phyloP scores from a whole-genome alignment of 2,888 invertebrate genomes.

The Trichopria drosophilae region DNA sequence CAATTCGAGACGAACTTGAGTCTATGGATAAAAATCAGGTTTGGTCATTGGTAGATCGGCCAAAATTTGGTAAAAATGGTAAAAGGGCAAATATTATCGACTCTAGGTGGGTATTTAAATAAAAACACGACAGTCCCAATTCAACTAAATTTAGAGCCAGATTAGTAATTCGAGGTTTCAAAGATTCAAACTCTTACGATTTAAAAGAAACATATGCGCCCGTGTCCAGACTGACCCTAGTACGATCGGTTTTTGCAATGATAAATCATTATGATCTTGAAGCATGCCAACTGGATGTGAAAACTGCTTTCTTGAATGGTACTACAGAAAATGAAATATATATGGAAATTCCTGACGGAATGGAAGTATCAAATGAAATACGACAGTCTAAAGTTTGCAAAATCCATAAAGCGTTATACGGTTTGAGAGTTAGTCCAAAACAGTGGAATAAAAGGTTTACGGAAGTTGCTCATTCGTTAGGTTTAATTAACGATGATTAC shows the following conservation, averaged over 20 bases:
- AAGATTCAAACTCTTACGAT: slow-evolving; percentile 19
- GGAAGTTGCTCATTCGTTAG: slow-evolving; percentile 25
- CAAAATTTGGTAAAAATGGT: background rate
- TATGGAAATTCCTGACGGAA: slow-evolving; percentile 6
- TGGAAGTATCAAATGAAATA: slow-evolving; percentile 14
- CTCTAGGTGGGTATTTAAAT: slow-evolving; percentile 32
- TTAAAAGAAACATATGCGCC: slow-evolving; percentile 32
- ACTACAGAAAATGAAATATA: slow-evolving; percentile 13
- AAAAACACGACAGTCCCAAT: slow-evolving; percentile 15
- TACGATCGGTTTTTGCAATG: slow-evolving; percentile 18
- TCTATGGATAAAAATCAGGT: slow-evolving; percentile 13
- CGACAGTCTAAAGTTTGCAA: slow-evolving; percentile 26
- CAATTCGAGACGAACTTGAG: slow-evolving; percentile 10
- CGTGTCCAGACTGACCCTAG: slow-evolving; percentile 20
- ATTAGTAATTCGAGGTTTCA: slow-evolving; percentile 24
- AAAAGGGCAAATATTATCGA: slow-evolving; percentile 23
- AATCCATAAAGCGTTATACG: slow-evolving; percentile 30
- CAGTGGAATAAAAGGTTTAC: slow-evolving; percentile 24
- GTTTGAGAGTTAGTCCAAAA: slow-evolving; percentile 26
- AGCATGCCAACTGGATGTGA: slow-evolving; percentile 22
- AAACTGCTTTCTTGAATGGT: slow-evolving; percentile 38
- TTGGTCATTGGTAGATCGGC: slow-evolving; percentile 2
- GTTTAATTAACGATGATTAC: slow-evolving; percentile 26
- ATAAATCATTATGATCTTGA: slow-evolving; percentile 15
- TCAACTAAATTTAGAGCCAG: slow-evolving; percentile 13